Evolutionary conservation across 2,113 vertebrate genomes (phyloP).

Genomic region (Tichodroma muraria): DNA sequence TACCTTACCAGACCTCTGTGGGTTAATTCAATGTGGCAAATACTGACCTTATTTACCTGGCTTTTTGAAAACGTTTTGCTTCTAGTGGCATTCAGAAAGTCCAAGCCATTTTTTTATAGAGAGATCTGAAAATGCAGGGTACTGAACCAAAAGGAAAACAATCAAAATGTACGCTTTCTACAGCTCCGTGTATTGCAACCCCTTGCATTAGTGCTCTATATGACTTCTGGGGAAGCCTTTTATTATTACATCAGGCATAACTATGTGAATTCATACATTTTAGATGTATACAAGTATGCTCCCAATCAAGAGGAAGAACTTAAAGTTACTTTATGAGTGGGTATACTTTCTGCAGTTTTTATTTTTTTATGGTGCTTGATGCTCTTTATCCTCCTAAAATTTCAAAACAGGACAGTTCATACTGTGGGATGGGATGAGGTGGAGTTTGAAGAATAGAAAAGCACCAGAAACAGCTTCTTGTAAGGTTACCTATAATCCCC

Average conservation of each 20-base stretch:
- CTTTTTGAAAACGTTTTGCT: not conserved
- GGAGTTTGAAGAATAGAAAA: not conserved
- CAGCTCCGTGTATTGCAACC: not conserved
- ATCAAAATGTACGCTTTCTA: not conserved
- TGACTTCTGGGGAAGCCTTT: not conserved
- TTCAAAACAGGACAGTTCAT: not conserved
- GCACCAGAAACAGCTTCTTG: not conserved
- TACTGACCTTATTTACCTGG: not conserved
- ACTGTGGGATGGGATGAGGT: not conserved
- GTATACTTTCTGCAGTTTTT: not conserved
- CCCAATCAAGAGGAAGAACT: not conserved
- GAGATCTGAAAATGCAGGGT: not conserved
- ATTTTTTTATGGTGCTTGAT: not conserved
- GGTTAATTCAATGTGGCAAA: not conserved
- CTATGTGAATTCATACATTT: not conserved
- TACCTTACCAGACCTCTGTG: not conserved
- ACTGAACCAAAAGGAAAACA: not conserved
- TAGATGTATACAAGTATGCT: not conserved
- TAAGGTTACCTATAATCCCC: not conserved
- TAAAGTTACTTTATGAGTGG: not conserved
- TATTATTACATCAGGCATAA: not conserved
- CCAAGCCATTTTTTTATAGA: not conserved
- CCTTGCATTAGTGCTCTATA: not conserved
- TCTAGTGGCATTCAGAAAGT: not conserved
- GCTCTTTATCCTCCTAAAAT: not conserved